phyloP scores from a whole-genome alignment of 1,140 invertebrate species.

The Camponotus pennsylvanicus region DNA sequence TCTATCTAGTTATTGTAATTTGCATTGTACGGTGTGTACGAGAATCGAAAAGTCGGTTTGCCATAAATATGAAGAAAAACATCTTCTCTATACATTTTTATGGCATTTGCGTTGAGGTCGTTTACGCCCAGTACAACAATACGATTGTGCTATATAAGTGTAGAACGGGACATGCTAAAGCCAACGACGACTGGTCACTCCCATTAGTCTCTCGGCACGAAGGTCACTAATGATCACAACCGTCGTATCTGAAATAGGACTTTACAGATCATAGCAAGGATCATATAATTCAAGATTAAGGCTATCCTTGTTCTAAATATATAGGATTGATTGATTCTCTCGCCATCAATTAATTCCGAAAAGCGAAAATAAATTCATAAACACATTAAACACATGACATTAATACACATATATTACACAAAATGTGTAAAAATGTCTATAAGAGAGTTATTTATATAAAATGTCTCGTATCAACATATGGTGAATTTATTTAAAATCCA shows the following conservation, averaged over 20 bases:
- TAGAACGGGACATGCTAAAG: constrained; percentile 24
- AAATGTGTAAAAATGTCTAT: neutral
- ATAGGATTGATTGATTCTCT: neutral
- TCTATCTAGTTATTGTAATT: neutral
- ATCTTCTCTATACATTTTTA: neutral
- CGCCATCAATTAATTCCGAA: neutral
- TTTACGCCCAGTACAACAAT: neutral
- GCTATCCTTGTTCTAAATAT: constrained; percentile 14
- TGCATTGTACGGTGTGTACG: neutral
- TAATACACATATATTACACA: no score
- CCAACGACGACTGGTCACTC: neutral
- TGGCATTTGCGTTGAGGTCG: neutral
- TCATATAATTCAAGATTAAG: neutral
- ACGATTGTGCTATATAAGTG: neutral
- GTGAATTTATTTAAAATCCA: neutral
- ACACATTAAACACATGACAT: neutral
- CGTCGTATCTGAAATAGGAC: neutral
- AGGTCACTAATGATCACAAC: neutral
- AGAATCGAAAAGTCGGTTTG: neutral
- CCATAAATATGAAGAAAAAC: neutral
- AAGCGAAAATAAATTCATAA: neutral
- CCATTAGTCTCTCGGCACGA: neutral
- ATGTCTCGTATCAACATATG: neutral
- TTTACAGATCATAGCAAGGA: neutral
- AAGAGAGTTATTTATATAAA: neutral